phyloP scores from a whole-genome alignment of 2,113 vertebrate genomes.

The Tupaia tana region DNA sequence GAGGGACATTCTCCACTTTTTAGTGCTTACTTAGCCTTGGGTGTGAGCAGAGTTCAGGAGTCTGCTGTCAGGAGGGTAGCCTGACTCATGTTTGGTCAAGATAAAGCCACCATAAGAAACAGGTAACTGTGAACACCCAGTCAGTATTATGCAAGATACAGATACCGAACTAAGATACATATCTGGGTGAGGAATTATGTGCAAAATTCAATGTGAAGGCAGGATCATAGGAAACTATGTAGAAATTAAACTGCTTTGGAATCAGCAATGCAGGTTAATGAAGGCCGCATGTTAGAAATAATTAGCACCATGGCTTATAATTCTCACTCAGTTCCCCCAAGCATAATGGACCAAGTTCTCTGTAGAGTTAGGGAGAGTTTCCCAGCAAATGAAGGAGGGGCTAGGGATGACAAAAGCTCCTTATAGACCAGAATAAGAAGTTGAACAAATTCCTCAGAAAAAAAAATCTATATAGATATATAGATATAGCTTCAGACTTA shows the following conservation, averaged over 20 bases:
- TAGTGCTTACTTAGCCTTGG: neutral
- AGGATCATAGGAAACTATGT: neutral
- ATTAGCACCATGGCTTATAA: neutral
- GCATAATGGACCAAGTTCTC: neutral
- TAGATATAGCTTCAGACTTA: neutral
- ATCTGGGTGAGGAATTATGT: neutral
- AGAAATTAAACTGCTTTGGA: neutral
- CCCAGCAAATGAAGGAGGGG: neutral
- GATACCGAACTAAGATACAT: neutral
- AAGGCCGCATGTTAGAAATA: neutral
- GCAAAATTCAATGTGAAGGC: neutral
- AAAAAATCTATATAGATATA: neutral
- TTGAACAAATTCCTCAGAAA: neutral
- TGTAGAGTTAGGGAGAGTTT: neutral
- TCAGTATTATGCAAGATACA: neutral
- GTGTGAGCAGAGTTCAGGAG: neutral
- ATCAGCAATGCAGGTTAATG: neutral
- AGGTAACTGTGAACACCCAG: neutral
- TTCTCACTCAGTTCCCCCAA: neutral
- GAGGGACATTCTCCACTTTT: neutral
- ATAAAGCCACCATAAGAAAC: neutral
- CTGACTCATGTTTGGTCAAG: neutral
- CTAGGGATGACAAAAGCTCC: neutral
- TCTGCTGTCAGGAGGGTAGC: neutral
- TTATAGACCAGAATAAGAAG: neutral